These are phyloP conservation scores for Pollenia labialis DNA, from an alignment of 2,888 invertebrate species.

Conservation along the genomic window DNA sequence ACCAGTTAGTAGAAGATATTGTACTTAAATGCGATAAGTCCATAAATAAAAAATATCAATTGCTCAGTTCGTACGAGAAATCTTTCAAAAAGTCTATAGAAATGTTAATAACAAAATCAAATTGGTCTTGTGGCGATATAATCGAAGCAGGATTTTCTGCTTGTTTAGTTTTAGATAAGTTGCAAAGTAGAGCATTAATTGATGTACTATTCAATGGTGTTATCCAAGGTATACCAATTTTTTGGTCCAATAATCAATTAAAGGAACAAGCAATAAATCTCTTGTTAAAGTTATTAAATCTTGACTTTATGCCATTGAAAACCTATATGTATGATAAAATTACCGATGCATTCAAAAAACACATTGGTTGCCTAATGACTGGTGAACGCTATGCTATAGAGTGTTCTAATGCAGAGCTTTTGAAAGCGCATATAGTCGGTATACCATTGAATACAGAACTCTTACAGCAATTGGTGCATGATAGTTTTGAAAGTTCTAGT, in stretches of 20 bases:
- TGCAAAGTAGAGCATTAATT: slow-evolving; percentile 78
- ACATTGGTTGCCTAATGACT: slow-evolving; percentile 80
- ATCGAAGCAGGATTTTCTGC: slow-evolving; percentile 71
- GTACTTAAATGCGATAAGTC: slow-evolving; percentile 7
- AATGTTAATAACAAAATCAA: slow-evolving; percentile 70
- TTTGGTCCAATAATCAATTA: slow-evolving; percentile 73
- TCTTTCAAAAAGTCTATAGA: slow-evolving; percentile 72
- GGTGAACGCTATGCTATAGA: slow-evolving; percentile 76
- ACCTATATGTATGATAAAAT: slow-evolving; percentile 76
- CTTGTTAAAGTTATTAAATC: slow-evolving; percentile 77
- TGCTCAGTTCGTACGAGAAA: slow-evolving; percentile 74
- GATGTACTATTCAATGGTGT: slow-evolving; percentile 77
- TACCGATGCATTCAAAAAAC: slow-evolving; percentile 76
- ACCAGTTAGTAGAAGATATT: slow-evolving; percentile 17
- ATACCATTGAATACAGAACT: slow-evolving; percentile 80
- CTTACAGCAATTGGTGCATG: slow-evolving; percentile 78
- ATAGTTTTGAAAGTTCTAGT: slow-evolving; percentile 73
- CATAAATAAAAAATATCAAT: slow-evolving; percentile 62
- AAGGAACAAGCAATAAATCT: slow-evolving; percentile 77
- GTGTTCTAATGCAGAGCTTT: slow-evolving; percentile 75
- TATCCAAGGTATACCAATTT: slow-evolving; percentile 75
- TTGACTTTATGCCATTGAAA: slow-evolving; percentile 76
- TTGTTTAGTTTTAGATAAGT: slow-evolving; percentile 76
- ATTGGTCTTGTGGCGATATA: slow-evolving; percentile 59
- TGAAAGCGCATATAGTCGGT: slow-evolving; percentile 78